Conservation (phyloP, 2,888 invertebrate genomes). For the Teleogryllus oceanicus region DNA sequence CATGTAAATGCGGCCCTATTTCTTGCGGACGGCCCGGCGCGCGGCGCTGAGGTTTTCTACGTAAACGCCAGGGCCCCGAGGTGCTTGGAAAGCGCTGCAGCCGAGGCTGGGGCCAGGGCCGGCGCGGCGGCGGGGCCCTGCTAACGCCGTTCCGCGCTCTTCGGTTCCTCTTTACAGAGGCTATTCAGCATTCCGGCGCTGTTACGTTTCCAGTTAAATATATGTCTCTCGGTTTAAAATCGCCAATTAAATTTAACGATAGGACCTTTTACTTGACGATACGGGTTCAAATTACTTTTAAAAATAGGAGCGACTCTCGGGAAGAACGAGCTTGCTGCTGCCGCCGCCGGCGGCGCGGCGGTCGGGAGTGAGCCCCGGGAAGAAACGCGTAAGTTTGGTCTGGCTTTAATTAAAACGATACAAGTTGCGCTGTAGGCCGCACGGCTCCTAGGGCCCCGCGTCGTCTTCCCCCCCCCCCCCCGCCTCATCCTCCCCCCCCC, state of each 20-base stretch:
- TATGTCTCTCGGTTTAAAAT: background rate
- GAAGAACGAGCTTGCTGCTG: no score
- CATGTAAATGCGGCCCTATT: slow-evolving; percentile 3
- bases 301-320: background rate
- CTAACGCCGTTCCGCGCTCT: background rate
- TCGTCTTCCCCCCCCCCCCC: background rate
- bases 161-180: background rate
- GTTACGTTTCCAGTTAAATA: background rate
- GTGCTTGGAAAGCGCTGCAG: no score
- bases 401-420: slow-evolving; percentile 6
- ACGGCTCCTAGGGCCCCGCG: background rate
- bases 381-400: slow-evolving; percentile 1
- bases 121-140: no score
- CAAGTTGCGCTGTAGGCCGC: background rate
- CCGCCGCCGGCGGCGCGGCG: no score
- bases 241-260: slow-evolving; percentile 10
- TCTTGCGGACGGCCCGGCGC: background rate
- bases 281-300: background rate
- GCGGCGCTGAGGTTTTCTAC: no score
- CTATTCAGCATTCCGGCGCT: slow-evolving; percentile 3
- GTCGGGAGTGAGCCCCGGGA: background rate
- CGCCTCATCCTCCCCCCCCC: background rate
- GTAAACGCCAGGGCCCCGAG: no score
- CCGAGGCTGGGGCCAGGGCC: no score
- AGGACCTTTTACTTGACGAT: background rate